A percentile compares a stretch with the other conserved stretches of the same genome.
phyloP scores from a whole-genome alignment of 2,797 vertebrate genomes.

The Oreochromis mossambicus region DNA sequence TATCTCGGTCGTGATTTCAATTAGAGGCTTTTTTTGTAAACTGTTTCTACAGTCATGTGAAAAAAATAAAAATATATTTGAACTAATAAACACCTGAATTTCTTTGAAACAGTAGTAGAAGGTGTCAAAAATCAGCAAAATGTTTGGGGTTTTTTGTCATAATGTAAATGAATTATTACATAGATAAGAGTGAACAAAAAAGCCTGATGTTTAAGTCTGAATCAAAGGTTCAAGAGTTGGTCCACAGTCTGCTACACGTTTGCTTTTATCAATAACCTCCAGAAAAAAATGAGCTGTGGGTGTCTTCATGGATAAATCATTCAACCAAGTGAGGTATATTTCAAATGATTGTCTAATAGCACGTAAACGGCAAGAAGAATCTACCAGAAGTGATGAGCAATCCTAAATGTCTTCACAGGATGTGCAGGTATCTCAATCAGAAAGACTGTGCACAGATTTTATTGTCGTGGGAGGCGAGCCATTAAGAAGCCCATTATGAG shows the following conservation, averaged over 20 bases:
- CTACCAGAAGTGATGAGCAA: not conserved
- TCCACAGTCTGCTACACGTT: not conserved
- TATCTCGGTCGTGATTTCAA: not conserved
- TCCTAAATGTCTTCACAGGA: not conserved
- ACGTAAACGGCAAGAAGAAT: not conserved
- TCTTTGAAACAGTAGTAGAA: not conserved
- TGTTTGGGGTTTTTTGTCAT: not conserved
- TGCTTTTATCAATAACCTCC: not conserved
- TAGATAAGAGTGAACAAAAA: not conserved
- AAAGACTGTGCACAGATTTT: not conserved
- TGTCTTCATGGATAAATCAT: not conserved
- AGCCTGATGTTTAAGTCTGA: not conserved
- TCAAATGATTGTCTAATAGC: not conserved
- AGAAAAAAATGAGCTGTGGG: not conserved
- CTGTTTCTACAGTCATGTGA: not conserved
- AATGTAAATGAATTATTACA: not conserved
- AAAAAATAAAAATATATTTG: not conserved
- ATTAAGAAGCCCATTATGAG: not conserved
- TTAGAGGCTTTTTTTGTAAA: not conserved
- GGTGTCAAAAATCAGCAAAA: not conserved
- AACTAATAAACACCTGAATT: not conserved
- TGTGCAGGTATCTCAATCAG: not conserved
- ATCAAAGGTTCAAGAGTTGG: not conserved
- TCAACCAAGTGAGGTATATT: not conserved
- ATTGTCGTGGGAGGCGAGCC: not conserved